Evolutionary conservation across 2,888 invertebrate species (phyloP).

Genomic region (Catocala sponsa): DNA sequence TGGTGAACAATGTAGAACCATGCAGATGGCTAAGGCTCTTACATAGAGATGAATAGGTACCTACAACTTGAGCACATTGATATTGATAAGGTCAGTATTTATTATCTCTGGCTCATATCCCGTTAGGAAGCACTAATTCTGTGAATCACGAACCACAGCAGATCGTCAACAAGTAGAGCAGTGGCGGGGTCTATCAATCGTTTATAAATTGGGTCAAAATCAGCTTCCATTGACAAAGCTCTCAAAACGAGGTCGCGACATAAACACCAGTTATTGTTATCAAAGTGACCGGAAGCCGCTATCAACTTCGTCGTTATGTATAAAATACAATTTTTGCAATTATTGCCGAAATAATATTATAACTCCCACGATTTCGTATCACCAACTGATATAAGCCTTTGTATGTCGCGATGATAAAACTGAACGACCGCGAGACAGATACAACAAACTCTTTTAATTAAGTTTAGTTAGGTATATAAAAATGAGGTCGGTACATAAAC

Average conservation of each 20-base stretch:
- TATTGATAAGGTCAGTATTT: conserved; percentile 42
- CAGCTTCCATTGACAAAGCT: conserved; percentile 84
- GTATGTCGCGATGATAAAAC: conserved; percentile 50
- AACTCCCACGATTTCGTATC: conserved; percentile 75
- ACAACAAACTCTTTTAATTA: conserved; percentile 37
- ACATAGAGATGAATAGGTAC: conserved; percentile 26
- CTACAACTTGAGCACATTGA: conserved; percentile 35
- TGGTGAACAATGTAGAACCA: no score
- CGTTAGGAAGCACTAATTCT: conserved; percentile 48
- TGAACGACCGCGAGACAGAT: conserved; percentile 32
- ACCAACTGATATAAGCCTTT: conserved; percentile 51
- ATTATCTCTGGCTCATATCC: conserved; percentile 50
- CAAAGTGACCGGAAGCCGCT: conserved; percentile 79
- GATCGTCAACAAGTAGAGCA: conserved; percentile 59
- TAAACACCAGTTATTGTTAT: conserved; percentile 77
- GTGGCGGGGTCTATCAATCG: conserved; percentile 57
- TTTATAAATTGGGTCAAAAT: conserved; percentile 83
- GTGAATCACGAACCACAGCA: conserved; percentile 45
- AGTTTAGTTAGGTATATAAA: conserved; percentile 20
- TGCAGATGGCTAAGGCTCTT: not conserved
- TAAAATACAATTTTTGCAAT: conserved; percentile 86
- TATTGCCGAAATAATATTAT: conserved; percentile 84
- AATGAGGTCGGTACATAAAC: conserved; percentile 20
- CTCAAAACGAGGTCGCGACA: conserved; percentile 80
- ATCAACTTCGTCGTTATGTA: conserved; percentile 84